These are phyloP conservation scores for Polylopha cassiicola DNA, from an alignment of 2,888 invertebrate species.

Conservation along the genomic window DNA sequence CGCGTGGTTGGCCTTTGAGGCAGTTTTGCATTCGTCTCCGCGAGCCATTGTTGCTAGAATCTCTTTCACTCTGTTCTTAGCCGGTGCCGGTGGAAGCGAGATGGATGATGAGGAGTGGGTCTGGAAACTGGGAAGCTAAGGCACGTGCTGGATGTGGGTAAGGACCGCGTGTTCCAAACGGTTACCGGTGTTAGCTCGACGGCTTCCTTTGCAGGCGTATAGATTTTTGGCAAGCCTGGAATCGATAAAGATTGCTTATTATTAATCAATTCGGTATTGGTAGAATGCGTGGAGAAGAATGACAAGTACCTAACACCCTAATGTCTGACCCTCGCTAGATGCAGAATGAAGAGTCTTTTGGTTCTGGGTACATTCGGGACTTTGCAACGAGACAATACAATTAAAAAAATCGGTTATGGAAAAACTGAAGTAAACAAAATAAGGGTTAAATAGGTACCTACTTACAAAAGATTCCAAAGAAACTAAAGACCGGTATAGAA, in stretches of 20 bases:
- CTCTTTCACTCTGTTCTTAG: constrained; percentile 43
- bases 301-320: too few species aligned
- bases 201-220: constrained; percentile 87
- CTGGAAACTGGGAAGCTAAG: constrained; percentile 72
- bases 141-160: constrained; percentile 90
- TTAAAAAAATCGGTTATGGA: neutral
- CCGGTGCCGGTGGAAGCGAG: constrained; percentile 49
- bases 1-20: constrained; percentile 60
- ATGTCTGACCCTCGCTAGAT: too few species aligned
- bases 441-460: too few species aligned
- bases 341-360: too few species aligned
- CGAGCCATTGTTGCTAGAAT: constrained; percentile 61
- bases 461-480: too few species aligned
- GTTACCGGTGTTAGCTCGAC: constrained; percentile 91
- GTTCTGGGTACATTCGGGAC: too few species aligned
- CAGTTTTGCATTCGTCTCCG: constrained; percentile 71
- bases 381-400: constrained; percentile 4
- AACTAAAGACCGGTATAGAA: too few species aligned
- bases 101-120: constrained; percentile 39
- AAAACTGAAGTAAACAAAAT: constrained; percentile 5
- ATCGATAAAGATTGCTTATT: constrained; percentile 23
- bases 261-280: neutral
- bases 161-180: constrained; percentile 89
- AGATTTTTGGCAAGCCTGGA: constrained; percentile 89
- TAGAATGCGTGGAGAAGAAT: too few species aligned